Evolutionary conservation across 2,888 invertebrate genomes (phyloP).

Genomic region (Ornithoptera priamus): DNA sequence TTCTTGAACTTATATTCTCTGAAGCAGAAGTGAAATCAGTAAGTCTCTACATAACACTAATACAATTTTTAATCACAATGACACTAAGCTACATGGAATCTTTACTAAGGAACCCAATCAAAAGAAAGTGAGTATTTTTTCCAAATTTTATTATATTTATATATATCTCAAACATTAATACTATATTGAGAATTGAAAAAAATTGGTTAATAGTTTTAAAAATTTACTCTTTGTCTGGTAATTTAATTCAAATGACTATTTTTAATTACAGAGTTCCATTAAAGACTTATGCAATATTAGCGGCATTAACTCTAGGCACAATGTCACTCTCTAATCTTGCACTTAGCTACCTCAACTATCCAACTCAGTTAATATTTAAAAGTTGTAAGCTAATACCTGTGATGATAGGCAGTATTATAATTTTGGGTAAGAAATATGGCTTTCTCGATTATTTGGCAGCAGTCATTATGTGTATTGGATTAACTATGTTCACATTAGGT

Average conservation of each 20-base stretch:
- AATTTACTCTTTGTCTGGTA: neutral
- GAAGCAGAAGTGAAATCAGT: slow-evolving; percentile 93
- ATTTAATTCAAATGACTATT: neutral
- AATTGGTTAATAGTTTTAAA: too few species aligned
- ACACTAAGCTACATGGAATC: slow-evolving; percentile 89
- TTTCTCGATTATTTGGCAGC: slow-evolving; percentile 92
- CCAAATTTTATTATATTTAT: neutral
- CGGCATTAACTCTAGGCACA: slow-evolving; percentile 93
- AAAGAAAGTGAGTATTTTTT: slow-evolving; percentile 74
- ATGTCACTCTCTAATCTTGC: slow-evolving; percentile 98
- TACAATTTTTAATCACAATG: slow-evolving; percentile 94
- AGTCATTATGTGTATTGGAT: slow-evolving; percentile 91
- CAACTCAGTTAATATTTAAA: slow-evolving; percentile 98
- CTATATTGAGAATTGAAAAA: neutral
- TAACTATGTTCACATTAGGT: slow-evolving; percentile 95
- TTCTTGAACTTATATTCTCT: slow-evolving; percentile 95
- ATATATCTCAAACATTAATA: neutral
- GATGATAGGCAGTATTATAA: slow-evolving; percentile 94
- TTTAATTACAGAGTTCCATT: slow-evolving; percentile 87
- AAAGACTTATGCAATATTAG: slow-evolving; percentile 88
- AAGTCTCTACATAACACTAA: slow-evolving; percentile 94
- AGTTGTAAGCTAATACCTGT: slow-evolving; percentile 98
- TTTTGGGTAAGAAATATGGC: slow-evolving; percentile 93
- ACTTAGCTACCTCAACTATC: slow-evolving; percentile 96
- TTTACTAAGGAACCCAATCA: slow-evolving; percentile 79